phyloP scores from a whole-genome alignment of 2,797 vertebrate genomes.

The Argyrosomus regius region DNA sequence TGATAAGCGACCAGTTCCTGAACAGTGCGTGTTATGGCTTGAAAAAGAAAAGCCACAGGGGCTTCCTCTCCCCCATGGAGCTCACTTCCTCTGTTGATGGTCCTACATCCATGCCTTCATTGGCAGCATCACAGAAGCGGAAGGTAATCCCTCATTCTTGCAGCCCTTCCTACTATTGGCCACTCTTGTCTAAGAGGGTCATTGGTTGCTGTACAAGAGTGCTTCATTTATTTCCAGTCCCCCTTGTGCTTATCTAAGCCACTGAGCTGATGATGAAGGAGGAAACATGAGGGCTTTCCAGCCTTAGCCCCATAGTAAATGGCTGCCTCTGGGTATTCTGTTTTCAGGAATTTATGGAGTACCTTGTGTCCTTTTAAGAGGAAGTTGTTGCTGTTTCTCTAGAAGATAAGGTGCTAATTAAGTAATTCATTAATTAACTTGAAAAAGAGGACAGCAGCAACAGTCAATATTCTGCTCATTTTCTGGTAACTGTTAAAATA shows the following conservation, averaged over 20 bases:
- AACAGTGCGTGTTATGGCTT: slow-evolving; percentile 10
- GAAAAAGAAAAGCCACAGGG: slow-evolving; percentile 2
- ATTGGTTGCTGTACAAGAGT: slow-evolving; percentile 38
- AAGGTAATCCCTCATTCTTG: slow-evolving; percentile 35
- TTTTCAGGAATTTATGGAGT: background rate
- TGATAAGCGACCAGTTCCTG: background rate
- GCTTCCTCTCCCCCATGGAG: background rate
- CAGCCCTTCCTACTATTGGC: slow-evolving; percentile 1
- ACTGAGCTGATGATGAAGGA: slow-evolving; percentile 25
- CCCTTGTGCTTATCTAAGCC: slow-evolving; percentile 42
- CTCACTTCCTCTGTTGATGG: slow-evolving; percentile 14
- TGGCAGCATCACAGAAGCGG: slow-evolving; percentile 29
- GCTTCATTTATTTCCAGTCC: slow-evolving; percentile 46
- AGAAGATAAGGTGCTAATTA: slow-evolving; percentile 7
- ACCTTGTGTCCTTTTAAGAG: background rate
- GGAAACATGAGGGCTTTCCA: slow-evolving; percentile 18
- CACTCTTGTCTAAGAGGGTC: slow-evolving; percentile 50
- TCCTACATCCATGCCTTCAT: slow-evolving; percentile 12
- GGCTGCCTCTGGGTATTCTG: background rate
- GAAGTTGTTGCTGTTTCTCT: background rate
- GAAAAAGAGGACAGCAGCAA: background rate
- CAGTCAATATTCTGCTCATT: background rate
- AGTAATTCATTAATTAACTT: background rate
- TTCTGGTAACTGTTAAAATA: background rate
- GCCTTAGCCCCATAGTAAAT: background rate